Percentiles rank a stretch among this genome's conserved stretches.
Conservation (phyloP, 1,140 invertebrate genomes). For the Pogonognathellus flavescens region DNA sequence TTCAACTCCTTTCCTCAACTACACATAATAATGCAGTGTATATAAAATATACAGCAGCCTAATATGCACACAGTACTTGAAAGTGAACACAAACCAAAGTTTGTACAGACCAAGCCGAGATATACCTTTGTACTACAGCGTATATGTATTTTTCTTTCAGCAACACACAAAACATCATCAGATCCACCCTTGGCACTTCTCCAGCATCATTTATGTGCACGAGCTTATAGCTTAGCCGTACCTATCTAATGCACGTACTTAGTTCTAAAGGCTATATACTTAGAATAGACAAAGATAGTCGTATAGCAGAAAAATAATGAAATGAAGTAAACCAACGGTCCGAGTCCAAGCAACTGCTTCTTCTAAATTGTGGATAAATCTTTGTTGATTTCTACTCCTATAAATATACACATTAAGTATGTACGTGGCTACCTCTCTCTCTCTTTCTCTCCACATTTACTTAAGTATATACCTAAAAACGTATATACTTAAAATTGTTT, state of each 20-base stretch:
- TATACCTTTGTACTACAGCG: no score
- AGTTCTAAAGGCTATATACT: neutral
- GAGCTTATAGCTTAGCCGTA: neutral
- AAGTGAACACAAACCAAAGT: neutral
- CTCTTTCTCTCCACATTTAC: neutral
- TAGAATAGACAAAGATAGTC: neutral
- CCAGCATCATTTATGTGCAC: conserved; percentile 51
- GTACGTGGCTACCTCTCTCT: neutral
- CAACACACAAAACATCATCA: conserved; percentile 53
- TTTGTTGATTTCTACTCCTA: conserved; percentile 46
- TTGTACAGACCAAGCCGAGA: no score
- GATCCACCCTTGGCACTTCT: conserved; percentile 46
- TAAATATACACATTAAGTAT: conserved; percentile 31
- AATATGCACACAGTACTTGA: neutral
- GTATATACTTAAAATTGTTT: no score
- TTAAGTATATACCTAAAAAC: no score
- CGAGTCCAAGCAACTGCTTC: conserved; percentile 44
- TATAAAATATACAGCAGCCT: neutral
- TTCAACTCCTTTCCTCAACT: no score
- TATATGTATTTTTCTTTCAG: conserved; percentile 41
- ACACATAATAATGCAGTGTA: no score
- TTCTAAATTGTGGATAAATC: conserved; percentile 51
- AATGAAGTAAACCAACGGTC: conserved; percentile 49
- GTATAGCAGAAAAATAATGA: neutral
- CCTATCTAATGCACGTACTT: neutral